phyloP scores from a whole-genome alignment of 2,888 invertebrate genomes.

The Monoplex corrugatus region DNA sequence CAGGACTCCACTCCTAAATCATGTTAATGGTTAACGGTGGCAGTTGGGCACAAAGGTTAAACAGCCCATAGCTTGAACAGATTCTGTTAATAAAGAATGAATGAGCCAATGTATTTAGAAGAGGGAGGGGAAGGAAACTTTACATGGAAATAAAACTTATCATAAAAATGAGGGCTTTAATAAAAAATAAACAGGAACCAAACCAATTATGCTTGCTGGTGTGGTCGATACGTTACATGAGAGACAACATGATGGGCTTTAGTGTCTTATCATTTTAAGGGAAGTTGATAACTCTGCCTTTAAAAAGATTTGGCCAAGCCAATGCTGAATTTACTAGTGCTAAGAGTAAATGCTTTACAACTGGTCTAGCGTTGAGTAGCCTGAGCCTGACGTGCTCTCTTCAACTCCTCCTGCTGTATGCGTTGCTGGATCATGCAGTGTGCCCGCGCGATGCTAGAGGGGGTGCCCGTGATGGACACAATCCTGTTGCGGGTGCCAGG shows the following conservation, averaged over 20 bases:
- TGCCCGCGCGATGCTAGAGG: conserved; percentile 93
- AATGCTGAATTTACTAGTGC: neutral
- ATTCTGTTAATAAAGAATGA: neutral
- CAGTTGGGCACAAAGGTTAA: neutral
- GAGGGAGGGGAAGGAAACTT: neutral
- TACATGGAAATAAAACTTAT: neutral
- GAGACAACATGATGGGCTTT: conserved; percentile 45
- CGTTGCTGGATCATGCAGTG: conserved; percentile 98
- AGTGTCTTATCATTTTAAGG: conserved; percentile 12
- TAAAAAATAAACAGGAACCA: conserved; percentile 17
- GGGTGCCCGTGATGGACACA: conserved; percentile 96
- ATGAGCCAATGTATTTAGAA: neutral
- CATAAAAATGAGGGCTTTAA: neutral
- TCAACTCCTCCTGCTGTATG: conserved; percentile 96
- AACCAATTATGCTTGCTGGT: conserved; percentile 25
- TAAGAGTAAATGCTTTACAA: conserved; percentile 8
- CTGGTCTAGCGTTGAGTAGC: conserved; percentile 69
- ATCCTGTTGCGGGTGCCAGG: conserved; percentile 98
- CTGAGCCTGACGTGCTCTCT: conserved; percentile 95
- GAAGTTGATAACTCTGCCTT: neutral
- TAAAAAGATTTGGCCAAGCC: neutral
- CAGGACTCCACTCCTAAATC: too few relatives aligned
- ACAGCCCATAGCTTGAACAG: neutral
- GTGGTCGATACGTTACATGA: neutral
- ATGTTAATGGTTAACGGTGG: neutral